A percentile compares a stretch with the other conserved stretches of the same genome.
Conservation (phyloP, 2,113 vertebrate genomes). For the Phalacrocorax aristotelis region DNA sequence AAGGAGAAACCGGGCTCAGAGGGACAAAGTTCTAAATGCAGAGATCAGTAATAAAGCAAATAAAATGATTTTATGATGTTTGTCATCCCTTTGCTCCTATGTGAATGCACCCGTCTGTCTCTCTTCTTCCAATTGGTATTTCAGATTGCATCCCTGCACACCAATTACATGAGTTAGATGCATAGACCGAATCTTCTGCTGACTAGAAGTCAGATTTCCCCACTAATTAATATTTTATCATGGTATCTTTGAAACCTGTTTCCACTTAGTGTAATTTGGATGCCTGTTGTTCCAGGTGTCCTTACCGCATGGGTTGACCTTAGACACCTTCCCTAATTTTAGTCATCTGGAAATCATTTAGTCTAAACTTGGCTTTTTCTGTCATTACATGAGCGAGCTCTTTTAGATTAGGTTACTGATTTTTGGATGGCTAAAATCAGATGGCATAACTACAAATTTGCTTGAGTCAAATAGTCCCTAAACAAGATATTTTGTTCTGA, state of each 20-base stretch:
- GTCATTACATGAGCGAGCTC: not conserved
- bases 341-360: not conserved
- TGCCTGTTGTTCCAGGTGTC: not conserved
- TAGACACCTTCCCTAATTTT: not conserved
- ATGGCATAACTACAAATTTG: not conserved
- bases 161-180: not conserved
- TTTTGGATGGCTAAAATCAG: not conserved
- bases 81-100: slow-evolving; percentile 37
- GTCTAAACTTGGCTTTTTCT: not conserved
- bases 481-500: not conserved
- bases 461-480: not conserved
- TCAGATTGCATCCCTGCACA: slow-evolving; percentile 29
- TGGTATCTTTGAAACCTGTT: not conserved
- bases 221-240: not conserved
- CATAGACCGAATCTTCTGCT: not conserved
- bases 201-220: not conserved
- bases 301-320: not conserved
- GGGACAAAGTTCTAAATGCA: slow-evolving; percentile 19
- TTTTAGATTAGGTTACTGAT: not conserved
- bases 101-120: not conserved
- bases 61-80: not conserved
- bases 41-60: slow-evolving; percentile 21
- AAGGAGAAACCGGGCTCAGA: slow-evolving; percentile 4
- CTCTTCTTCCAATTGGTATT: not conserved
- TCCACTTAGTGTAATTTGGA: not conserved